These are phyloP conservation scores for Florisuga fusca DNA, from an alignment of 2,797 vertebrate genomes.

Conservation along the genomic window DNA sequence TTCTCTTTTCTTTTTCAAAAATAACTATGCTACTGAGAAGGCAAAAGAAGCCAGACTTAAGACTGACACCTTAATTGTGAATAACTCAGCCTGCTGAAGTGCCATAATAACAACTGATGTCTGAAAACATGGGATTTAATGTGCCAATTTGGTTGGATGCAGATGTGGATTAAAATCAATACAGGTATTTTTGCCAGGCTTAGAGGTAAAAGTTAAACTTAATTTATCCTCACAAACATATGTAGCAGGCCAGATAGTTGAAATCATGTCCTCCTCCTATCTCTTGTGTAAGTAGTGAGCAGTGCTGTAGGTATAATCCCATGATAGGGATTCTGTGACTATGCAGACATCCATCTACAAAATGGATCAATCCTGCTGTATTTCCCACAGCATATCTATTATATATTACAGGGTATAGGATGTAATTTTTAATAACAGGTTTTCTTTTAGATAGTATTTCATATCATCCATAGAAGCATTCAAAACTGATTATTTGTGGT, in stretches of 20 bases:
- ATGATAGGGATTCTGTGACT: neutral
- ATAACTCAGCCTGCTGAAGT: neutral
- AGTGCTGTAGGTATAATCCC: neutral
- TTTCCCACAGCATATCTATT: neutral
- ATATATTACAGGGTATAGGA: neutral
- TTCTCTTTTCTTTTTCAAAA: neutral
- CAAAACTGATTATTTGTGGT: neutral
- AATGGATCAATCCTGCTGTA: neutral
- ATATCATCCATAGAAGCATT: neutral
- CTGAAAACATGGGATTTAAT: neutral
- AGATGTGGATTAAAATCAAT: neutral
- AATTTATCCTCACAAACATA: neutral
- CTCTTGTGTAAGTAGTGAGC: neutral
- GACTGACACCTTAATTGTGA: neutral
- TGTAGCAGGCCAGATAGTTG: neutral
- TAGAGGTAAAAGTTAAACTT: neutral
- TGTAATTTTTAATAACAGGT: neutral
- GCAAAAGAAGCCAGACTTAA: neutral
- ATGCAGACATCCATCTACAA: neutral
- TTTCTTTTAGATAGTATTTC: neutral
- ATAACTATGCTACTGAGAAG: neutral
- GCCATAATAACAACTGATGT: neutral
- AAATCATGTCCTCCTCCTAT: neutral
- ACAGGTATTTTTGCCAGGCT: neutral
- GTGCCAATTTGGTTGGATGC: neutral